These are phyloP conservation scores for Alca torda DNA, from an alignment of 2,797 vertebrate species.

Conservation along the genomic window DNA sequence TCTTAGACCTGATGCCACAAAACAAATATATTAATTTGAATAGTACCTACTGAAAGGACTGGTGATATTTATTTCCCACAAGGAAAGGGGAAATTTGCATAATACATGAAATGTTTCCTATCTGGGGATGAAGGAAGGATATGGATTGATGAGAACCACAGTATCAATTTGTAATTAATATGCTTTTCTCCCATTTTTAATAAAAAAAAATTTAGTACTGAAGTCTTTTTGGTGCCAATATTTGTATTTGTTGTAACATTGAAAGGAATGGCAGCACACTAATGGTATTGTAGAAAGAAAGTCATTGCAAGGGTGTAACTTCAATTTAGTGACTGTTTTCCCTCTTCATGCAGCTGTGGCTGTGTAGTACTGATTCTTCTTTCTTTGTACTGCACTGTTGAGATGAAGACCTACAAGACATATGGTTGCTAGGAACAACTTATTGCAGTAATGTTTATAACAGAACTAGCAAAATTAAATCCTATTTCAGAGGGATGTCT, in stretches of 20 bases:
- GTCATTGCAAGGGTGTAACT: not conserved
- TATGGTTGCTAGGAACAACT: not conserved
- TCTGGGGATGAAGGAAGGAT: not conserved
- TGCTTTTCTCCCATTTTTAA: fast-evolving
- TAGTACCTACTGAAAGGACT: not conserved
- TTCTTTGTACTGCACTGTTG: not conserved
- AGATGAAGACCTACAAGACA: not conserved
- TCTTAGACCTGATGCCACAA: not conserved
- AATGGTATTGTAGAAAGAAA: not conserved
- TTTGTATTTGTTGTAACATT: not conserved
- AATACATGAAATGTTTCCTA: too few relatives aligned
- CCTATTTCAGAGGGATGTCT: not conserved
- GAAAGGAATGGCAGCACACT: not conserved
- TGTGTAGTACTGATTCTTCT: not conserved
- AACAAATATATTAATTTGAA: not conserved
- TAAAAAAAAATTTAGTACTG: not conserved
- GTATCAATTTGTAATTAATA: not conserved
- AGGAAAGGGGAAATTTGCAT: not conserved
- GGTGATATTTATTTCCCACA: not conserved
- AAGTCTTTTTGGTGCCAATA: fast-evolving
- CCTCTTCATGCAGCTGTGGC: fast-evolving
- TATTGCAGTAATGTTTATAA: not conserved
- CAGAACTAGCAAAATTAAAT: not conserved
- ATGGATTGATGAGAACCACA: not conserved
- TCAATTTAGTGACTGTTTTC: not conserved